Base-by-base conservation (phyloP, 92 coral and sea anemone species). In the Meandrina meandrites region DNA sequence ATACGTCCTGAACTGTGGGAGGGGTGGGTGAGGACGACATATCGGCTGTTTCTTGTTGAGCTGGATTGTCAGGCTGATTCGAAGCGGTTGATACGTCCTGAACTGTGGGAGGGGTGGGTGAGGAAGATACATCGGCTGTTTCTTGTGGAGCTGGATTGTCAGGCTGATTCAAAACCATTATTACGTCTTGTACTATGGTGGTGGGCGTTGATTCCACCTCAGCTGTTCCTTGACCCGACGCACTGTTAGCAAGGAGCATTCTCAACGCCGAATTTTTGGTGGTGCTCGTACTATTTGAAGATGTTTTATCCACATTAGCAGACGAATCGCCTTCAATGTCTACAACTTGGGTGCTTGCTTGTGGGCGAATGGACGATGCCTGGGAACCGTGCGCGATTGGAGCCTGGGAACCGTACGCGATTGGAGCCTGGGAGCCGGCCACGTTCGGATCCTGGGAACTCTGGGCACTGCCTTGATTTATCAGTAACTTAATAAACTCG, bases 391-490 rank as follows among this genome's bases (percentile, higher is more conserved):
- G 30, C 0, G 32, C 83, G 31, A 3, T 50, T 13, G 66, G 54
- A 24, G 84, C 56, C 74, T 80, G 74, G 37, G 50, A 62, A 72
- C 37, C 54, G 0, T 74, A 32, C 2, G 31, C 86, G 14, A 34
- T 71, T 24, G 27, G 51, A 32, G 86, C 45, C 77, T 82, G 53
- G 56, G 68, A 80, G 22, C 36, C 37, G n/a, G 45, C 21, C 0
- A 27, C 84, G 35, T 15, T 54, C 21, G 68, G 57, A n/a, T 75
- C 58, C 58, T 81, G 75, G 42, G 53, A 66, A 54, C 51, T 51
- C 31, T 22, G 80, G 1, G 80, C 82, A 18, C 47, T 60, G 10
- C 82, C 77, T 78, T 85, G 88, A 32, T 85, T 85, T 48, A 77
- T 45, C 64, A 85, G 37, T n/a, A 76, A 19, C 36, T 74, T 67